phyloP scores from a whole-genome alignment of 2,113 vertebrate genomes.

The Hyla sarda region DNA sequence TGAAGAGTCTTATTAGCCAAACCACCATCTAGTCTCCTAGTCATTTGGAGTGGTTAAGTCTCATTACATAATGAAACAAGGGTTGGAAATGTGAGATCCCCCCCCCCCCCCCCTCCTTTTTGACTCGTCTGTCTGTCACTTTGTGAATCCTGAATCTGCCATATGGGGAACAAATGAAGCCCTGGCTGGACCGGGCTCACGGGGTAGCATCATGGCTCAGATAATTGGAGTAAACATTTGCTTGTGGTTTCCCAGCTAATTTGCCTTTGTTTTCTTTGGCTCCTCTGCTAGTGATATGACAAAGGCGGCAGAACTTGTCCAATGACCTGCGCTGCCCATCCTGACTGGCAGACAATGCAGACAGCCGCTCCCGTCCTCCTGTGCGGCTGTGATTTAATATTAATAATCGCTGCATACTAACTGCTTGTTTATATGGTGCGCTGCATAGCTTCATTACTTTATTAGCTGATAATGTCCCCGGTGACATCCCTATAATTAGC shows the following conservation, averaged over 20 bases:
- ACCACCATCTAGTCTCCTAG: constrained; percentile 18
- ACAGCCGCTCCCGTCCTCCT: background rate
- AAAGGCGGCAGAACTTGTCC: constrained; percentile 23
- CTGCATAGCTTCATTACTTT: constrained; percentile 14
- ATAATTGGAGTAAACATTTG: constrained; percentile 65
- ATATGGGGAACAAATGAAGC: constrained; percentile 10
- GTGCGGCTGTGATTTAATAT: background rate
- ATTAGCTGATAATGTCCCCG: background rate
- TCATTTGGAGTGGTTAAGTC: constrained; percentile 25
- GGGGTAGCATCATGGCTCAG: constrained; percentile 34
- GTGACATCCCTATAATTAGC: background rate
- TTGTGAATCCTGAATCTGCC: background rate
- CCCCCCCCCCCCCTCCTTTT: constrained; percentile 22
- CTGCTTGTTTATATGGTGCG: background rate
- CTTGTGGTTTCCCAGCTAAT: constrained; percentile 61
- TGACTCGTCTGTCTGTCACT: constrained; percentile 54
- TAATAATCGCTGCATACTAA: constrained; percentile 4
- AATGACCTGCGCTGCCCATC: constrained; percentile 9
- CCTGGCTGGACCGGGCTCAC: rapidly evolving
- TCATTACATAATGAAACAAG: constrained; percentile 33
- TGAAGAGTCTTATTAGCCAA: constrained; percentile 32
- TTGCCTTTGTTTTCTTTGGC: constrained; percentile 28
- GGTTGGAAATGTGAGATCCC: constrained; percentile 1
- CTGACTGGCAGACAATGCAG: rapidly evolving
- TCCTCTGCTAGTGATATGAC: constrained; percentile 40